Percentiles rank a stretch among this genome's conserved stretches.
Evolutionary conservation across 2,113 vertebrate genomes (phyloP).

Genomic region (Aramus guarauna): DNA sequence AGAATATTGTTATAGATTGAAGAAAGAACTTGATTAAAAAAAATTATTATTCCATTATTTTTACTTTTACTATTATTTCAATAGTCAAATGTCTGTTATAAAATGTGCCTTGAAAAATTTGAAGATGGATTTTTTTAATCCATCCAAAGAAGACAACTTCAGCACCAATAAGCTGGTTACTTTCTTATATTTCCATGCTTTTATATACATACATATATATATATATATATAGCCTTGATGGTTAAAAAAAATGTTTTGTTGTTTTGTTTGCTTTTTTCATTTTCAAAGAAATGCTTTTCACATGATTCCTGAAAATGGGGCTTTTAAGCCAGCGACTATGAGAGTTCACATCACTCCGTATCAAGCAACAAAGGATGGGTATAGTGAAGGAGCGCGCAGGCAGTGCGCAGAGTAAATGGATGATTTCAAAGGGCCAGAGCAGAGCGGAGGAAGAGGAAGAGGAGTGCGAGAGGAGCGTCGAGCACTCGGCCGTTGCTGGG

Average conservation of each 20-base stretch:
- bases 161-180: background rate
- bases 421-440: background rate
- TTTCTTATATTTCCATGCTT: background rate
- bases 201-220: background rate
- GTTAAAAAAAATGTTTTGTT: background rate
- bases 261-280: background rate
- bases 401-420: background rate
- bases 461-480: background rate
- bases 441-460: background rate
- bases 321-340: background rate
- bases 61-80: slow-evolving; percentile 19
- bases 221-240: background rate
- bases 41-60: slow-evolving; percentile 13
- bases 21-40: background rate
- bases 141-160: background rate
- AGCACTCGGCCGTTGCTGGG: background rate
- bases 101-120: slow-evolving; percentile 10
- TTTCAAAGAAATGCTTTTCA: slow-evolving; percentile 11
- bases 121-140: background rate
- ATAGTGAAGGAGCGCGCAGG: background rate
- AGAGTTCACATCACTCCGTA: background rate
- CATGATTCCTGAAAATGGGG: background rate
- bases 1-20: slow-evolving; percentile 16
- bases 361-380: background rate
- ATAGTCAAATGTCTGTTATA: background rate